Evolutionary conservation across 2,113 vertebrate species (phyloP), one percentile per base, ranked within the genome.

Genomic region (Equus quagga): DNA sequence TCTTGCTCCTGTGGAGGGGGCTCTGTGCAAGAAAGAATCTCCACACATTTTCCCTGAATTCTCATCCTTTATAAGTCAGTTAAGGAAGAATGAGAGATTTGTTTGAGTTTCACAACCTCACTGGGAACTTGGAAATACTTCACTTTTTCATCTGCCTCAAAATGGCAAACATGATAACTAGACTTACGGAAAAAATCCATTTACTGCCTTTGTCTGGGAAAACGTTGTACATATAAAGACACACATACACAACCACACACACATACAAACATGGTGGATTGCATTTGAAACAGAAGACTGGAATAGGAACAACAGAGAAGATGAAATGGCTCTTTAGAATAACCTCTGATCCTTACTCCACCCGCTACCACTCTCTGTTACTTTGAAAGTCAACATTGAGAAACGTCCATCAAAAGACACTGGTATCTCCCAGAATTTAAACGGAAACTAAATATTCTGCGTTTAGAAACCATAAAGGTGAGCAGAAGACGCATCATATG

Each of bases 71-170:
- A 62, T 56, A 70, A 24, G 84, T 93, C 76, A 96, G 28, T 94
- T 97, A 96, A 72, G 86, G 96, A 94, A 96, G 85, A 94, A 91
- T 82, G 78, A 76, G 62, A 97, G 88, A 85, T 91, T 91, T 86
- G 8, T 89, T 93, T 73, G 78, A 93, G 82, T 83, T 97, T 95
- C 92, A 94, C 75, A 87, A 83, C 69, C 70, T 91, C 10, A 3
- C 62, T 76, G 44, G 64, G 62, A 89, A 91, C 41, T 81, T 65
- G 33, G 58, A 80, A 94, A 96, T 80, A 51, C 78, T 85, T 69
- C 33, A 19, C 65, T 87, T 96, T 96, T 90, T 86, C 62, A 95
- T 94, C 49, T 79, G 21, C 26, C 9, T 98, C 70, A 86, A 89
- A 87, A 89, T 89, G 79, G 44, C 82, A 93, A 93, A 33, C 19